These are phyloP conservation scores for Meloidogyne floridensis DNA, from an alignment of 1,140 invertebrate genomes.

Conservation along the genomic window DNA sequence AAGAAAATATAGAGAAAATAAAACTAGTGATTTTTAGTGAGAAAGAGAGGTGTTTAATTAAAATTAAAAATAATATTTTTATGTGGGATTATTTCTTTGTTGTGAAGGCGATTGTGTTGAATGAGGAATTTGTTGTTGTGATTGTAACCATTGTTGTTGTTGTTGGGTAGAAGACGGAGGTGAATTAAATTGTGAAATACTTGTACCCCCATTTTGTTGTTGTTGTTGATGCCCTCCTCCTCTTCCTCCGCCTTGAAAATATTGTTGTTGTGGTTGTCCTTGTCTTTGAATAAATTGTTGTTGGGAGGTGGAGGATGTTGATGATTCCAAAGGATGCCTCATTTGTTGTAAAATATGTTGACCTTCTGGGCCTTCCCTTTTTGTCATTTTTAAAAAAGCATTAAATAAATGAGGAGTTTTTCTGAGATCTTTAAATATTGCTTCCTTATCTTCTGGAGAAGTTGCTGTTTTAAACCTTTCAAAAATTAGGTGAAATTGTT, in stretches of 20 bases:
- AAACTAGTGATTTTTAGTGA: neutral
- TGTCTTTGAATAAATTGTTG: conserved; percentile 7
- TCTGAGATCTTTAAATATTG: conserved; percentile 50
- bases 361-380: neutral
- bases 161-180: neutral
- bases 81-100: neutral
- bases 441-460: conserved; percentile 22
- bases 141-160: conserved; percentile 10
- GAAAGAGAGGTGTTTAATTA: neutral
- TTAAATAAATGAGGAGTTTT: conserved; percentile 56
- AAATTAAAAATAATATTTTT: neutral
- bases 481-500: conserved; percentile 37
- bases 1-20: too few species aligned
- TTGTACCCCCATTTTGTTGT: conserved; percentile 14
- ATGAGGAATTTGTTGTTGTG: conserved; percentile 11
- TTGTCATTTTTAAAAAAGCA: conserved; percentile 54
- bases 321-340: neutral
- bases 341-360: conserved; percentile 3
- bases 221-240: neutral
- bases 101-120: conserved; percentile 4
- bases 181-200: neutral
- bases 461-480: conserved; percentile 35
- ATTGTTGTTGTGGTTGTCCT: conserved; percentile 23
- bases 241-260: neutral
- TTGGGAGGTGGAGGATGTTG: neutral